A percentile compares a stretch with the other conserved stretches of the same genome.
These are phyloP conservation scores for Delphinus delphis DNA, from an alignment of 2,113 vertebrate species.

Conservation along the genomic window DNA sequence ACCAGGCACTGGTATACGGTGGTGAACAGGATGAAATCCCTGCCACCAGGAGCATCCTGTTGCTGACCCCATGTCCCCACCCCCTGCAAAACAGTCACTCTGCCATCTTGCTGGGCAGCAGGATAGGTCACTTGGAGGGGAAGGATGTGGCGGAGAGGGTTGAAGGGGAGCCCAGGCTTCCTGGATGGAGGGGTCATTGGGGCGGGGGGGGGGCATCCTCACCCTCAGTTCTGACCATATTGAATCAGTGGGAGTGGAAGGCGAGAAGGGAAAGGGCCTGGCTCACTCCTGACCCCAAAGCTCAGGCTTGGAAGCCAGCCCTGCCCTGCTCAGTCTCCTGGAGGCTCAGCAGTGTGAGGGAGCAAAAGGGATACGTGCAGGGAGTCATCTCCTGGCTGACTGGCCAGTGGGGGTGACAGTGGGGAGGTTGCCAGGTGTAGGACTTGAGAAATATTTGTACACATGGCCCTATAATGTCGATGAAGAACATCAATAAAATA, in stretches of 20 bases:
- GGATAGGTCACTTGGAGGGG: neutral
- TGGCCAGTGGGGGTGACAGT: neutral
- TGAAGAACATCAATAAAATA: conserved; percentile 79
- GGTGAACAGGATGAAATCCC: neutral
- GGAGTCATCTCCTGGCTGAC: neutral
- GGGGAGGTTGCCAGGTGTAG: neutral
- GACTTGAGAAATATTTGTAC: conserved; percentile 45
- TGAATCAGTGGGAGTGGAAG: neutral
- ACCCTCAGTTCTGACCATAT: neutral
- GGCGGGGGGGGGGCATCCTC: neutral
- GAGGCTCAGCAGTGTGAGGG: neutral
- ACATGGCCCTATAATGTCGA: conserved; percentile 68
- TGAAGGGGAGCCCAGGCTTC: neutral
- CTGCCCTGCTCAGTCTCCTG: neutral
- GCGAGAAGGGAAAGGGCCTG: neutral
- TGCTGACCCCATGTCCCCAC: neutral
- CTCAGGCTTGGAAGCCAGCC: conserved; percentile 37
- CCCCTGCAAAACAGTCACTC: neutral
- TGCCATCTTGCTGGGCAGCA: neutral
- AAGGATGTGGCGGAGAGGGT: neutral
- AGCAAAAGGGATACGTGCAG: neutral
- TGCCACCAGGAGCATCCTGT: neutral
- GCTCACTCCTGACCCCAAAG: neutral
- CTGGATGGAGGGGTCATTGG: neutral
- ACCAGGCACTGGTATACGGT: neutral